Base-by-base conservation (phyloP, 2,888 invertebrate genomes). In the Saturnia pavonia region DNA sequence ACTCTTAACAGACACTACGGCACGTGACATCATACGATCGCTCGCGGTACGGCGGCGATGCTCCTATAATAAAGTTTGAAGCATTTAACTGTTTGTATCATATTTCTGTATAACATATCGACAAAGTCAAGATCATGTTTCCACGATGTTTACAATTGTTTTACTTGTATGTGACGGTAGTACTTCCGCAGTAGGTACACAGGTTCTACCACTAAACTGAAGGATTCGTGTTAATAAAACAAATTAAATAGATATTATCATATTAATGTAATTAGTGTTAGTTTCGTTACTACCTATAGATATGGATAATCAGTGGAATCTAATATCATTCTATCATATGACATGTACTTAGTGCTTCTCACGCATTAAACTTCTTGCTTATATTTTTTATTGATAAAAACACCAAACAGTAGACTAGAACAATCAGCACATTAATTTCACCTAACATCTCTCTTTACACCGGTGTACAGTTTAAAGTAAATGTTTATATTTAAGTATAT, bases 391-490 rank as follows among this genome's bases (percentile, higher is more conserved):
- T 22, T 27, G 74, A 72, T 70, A 73, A 54, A 65, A 68, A 71
- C 65, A 71, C 51, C 70, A 70, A 71, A 67, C 60, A 77, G 74
- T 75, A 80, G 84, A 84, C 83, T 84, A 84, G 84, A 84, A 80
- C 77, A 83, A n/a, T 77, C 78, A 77, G 78, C 78, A 80, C 74
- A 75, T 78, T 74, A 25, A 60, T 75, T 71, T 69, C 72, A 70
- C 72, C 75, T 72, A 67, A 65, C 74, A 66, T 70, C 68, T 51
- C 72, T 72, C 65, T 72, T 74, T 71, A 78, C 76, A 75, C 66
- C 70, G 72, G 72, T 63, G 66, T 75, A 74, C 72, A 74, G 27
- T 75, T 60, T 67, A 74, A 74, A 71, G 70, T 77, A 76, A 67
- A 57, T 76, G 74, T 74, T 71, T 76, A 75, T 27, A 68, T 22